Evolutionary conservation across 2,888 invertebrate species (phyloP), one percentile per base, ranked within the genome.

Genomic region (Xestobium rufovillosum): DNA sequence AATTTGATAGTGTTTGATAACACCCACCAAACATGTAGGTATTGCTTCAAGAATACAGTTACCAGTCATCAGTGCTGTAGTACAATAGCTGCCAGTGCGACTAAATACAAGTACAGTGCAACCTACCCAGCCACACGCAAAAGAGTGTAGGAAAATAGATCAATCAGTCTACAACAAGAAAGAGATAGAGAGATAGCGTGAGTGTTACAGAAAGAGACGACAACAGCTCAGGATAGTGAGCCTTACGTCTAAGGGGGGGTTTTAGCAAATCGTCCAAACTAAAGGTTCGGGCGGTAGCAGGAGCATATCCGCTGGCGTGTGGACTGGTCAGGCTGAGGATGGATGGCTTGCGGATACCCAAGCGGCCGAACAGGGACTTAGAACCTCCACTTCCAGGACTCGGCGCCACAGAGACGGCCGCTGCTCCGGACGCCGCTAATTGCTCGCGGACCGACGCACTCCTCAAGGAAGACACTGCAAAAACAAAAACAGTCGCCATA

Each of bases 191-290:
- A 51, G 32, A 28, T 31, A n/a, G 14, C 11, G 36, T 15, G 13
- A 13, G 4, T 10, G 4, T 11, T 14, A 31, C 6, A 31, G 8
- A 31, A 19, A 17, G 31, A 12, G 19, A 13, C 3, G 12, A 31
- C 3, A 31, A 31, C 13, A 29, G 15, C 31, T 26, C 8, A 15
- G 29, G 13, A 14, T 54, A 44, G 53, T 45, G 51, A 62, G 68
- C 76, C 80, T 82, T 83, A 82, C 82, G 82, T 80, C 80, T 78
- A 68, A 78, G 78, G 71, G 78, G 78, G 70, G 82, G 80, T 74
- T 82, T 80, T 75, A 85, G 80, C 70, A 85, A 79, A 80, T 85
- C 84, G 76, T 85, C 85, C 75, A 84, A 78, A 76, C 83, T 84
- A 77, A 84, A 84, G 67, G 85, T 84, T 72, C 84, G 76, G 67